phyloP scores from a whole-genome alignment of 2,888 invertebrate genomes.

The Drosophila anomelani region DNA sequence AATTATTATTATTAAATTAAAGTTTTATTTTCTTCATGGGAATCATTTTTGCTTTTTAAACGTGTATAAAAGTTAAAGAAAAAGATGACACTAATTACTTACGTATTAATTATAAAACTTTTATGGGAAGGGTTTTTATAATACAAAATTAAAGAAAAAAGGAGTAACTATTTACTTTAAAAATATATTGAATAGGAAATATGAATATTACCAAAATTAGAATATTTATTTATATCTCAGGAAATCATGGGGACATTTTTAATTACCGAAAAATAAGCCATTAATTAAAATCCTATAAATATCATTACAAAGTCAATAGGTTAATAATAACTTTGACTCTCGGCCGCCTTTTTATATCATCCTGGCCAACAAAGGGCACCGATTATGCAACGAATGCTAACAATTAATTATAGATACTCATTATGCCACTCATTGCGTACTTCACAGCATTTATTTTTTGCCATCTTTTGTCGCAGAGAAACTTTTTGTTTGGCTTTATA shows the following conservation, averaged over 20 bases:
- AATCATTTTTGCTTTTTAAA: not conserved
- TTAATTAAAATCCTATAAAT: not conserved
- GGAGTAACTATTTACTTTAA: no score
- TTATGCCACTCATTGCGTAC: constrained; percentile 23
- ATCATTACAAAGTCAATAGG: not conserved
- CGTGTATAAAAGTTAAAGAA: no score
- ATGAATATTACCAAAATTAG: not conserved
- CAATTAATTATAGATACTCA: constrained; percentile 23
- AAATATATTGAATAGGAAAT: no score
- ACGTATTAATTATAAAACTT: no score
- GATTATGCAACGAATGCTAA: constrained; percentile 42
- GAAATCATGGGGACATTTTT: no score
- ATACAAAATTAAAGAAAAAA: no score
- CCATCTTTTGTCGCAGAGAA: constrained; percentile 58
- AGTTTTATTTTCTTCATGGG: not conserved
- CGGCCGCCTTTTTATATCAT: not conserved
- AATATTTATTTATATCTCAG: not conserved
- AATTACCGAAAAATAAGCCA: not conserved
- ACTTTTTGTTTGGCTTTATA: constrained; percentile 53
- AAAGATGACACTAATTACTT: no score
- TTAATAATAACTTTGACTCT: not conserved
- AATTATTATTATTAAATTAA: no score
- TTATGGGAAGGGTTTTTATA: no score
- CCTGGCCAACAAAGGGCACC: not conserved
- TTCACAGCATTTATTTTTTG: constrained; percentile 10